Evolutionary conservation across 1,140 invertebrate genomes (phyloP).

Genomic region (Triops longicaudatus): DNA sequence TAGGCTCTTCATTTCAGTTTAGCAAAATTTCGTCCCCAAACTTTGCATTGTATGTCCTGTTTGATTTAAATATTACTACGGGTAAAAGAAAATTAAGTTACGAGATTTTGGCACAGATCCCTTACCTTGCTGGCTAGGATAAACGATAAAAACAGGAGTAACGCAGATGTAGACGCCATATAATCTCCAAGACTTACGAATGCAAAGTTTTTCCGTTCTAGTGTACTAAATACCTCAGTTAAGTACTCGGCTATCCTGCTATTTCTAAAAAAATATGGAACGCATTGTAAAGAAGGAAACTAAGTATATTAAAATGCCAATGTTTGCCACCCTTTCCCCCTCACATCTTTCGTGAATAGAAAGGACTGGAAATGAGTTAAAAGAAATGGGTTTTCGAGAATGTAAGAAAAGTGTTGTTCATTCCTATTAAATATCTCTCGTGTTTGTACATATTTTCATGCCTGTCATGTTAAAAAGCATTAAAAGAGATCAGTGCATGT

Average conservation of each 20-base stretch:
- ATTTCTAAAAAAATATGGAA: neutral
- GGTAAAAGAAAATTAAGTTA: neutral
- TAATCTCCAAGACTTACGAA: neutral
- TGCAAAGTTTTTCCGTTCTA: constrained; percentile 13
- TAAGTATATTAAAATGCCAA: neutral
- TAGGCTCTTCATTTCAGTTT: too few species aligned
- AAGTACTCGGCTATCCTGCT: neutral
- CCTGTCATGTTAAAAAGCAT: constrained; percentile 13
- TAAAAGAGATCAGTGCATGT: neutral
- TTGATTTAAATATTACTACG: neutral
- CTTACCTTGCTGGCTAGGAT: neutral
- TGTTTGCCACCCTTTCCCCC: neutral
- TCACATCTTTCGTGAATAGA: too few species aligned
- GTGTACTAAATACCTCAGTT: constrained; percentile 10
- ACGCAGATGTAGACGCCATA: neutral
- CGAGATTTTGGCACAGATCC: too few species aligned
- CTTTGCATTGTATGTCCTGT: neutral
- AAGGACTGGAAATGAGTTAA: too few species aligned
- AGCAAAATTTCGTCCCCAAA: too few species aligned
- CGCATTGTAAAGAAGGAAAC: neutral
- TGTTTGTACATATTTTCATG: neutral
- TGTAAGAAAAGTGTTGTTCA: constrained; percentile 1
- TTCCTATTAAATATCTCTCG: neutral
- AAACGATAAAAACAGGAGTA: neutral
- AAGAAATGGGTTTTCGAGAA: too few species aligned